Percentiles rank a stretch among this genome's conserved stretches.
Conservation (phyloP, 2,797 vertebrate species). For the Moxostoma hubbsi region DNA sequence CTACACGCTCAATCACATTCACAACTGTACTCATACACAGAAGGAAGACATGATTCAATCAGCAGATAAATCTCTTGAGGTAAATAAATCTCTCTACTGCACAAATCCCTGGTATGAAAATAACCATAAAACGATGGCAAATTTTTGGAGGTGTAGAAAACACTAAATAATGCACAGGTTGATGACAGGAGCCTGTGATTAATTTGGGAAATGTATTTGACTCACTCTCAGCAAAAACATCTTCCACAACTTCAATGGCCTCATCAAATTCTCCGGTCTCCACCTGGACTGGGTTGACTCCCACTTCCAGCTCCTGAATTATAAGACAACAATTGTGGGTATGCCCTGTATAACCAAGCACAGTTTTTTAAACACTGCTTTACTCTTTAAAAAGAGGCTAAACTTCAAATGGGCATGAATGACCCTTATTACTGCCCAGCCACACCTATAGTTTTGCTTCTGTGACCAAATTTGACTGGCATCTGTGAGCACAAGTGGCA, state of each 20-base stretch:
- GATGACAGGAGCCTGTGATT: neutral
- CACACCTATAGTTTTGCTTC: slow-evolving; percentile 25
- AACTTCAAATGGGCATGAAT: slow-evolving; percentile 26
- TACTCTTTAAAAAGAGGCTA: slow-evolving; percentile 40
- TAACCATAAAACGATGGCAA: neutral
- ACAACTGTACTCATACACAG: slow-evolving; percentile 15
- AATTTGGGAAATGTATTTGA: slow-evolving; percentile 24
- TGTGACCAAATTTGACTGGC: slow-evolving; percentile 65
- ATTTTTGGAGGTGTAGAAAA: slow-evolving; percentile 4
- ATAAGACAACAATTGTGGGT: slow-evolving; percentile 22
- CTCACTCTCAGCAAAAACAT: slow-evolving; percentile 85
- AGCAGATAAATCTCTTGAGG: slow-evolving; percentile 7
- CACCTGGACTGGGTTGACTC: slow-evolving; percentile 92
- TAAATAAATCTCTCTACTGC: neutral
- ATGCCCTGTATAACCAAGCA: neutral
- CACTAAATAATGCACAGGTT: neutral
- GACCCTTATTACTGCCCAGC: slow-evolving; percentile 19
- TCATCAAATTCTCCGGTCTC: slow-evolving; percentile 97
- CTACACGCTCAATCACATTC: slow-evolving; percentile 25
- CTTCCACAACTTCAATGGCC: slow-evolving; percentile 82
- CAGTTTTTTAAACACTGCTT: slow-evolving; percentile 39
- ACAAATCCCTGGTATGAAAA: neutral
- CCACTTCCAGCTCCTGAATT: slow-evolving; percentile 83
- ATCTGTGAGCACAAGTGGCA: slow-evolving; percentile 68
- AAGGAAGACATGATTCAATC: slow-evolving; percentile 1